Conservation (phyloP, 2,888 invertebrate species). For the Leucania comma region DNA sequence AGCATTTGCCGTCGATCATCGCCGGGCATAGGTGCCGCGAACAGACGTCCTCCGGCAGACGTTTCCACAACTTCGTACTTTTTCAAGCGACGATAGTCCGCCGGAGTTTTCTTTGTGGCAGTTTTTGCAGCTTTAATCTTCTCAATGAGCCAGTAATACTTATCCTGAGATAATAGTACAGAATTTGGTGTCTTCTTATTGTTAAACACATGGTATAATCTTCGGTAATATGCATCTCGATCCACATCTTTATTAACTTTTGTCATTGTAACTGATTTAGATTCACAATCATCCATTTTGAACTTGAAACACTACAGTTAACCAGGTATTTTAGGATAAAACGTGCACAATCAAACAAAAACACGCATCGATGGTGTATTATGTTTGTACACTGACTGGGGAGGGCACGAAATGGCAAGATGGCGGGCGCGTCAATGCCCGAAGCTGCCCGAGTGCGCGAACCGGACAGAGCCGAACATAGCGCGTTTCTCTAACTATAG, state of each 20-base stretch:
- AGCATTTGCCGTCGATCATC: conserved; percentile 59
- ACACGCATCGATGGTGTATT: conserved; percentile 24
- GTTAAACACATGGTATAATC: conserved; percentile 68
- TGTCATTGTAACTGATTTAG: conserved; percentile 13
- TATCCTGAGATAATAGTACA: conserved; percentile 70
- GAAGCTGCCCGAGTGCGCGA: conserved; percentile 65
- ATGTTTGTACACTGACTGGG: conserved; percentile 65
- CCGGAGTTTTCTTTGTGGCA: conserved; percentile 65
- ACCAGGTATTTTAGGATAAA: conserved; percentile 47
- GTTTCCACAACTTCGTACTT: conserved; percentile 72
- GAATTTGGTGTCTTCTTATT: conserved; percentile 70
- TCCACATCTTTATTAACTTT: conserved; percentile 62
- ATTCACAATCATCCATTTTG: conserved; percentile 33
- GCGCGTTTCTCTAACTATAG: conserved; percentile 38
- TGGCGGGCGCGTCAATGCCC: conserved; percentile 63
- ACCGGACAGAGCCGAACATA: conserved; percentile 70
- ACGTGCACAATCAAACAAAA: conserved; percentile 27
- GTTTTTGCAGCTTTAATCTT: conserved; percentile 72
- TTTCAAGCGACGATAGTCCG: conserved; percentile 75
- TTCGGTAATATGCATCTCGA: conserved; percentile 71
- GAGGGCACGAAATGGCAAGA: conserved; percentile 60
- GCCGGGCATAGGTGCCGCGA: conserved; percentile 57
- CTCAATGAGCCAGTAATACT: conserved; percentile 69
- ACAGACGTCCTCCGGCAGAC: conserved; percentile 72
- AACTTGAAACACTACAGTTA: conserved; percentile 3